Evolutionary conservation across 2,797 vertebrate genomes (phyloP).

Genomic region (Mormyrus hasselquistii): DNA sequence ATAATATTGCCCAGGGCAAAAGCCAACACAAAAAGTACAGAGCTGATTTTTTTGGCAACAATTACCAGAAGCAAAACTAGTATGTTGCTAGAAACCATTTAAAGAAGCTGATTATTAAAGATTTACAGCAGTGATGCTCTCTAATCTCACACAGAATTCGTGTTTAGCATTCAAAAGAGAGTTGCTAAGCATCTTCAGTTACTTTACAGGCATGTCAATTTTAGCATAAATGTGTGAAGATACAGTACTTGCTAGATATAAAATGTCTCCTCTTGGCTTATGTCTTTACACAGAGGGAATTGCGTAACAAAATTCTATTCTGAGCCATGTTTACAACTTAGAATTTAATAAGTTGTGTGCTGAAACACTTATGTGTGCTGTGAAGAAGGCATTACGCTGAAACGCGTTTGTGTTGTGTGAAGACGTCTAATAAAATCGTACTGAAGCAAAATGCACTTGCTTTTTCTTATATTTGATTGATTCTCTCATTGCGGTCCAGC

Average conservation of each 20-base stretch:
- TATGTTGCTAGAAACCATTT: not conserved
- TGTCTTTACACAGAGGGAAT: not conserved
- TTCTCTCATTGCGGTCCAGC: not conserved
- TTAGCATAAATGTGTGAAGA: not conserved
- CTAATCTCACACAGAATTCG: not conserved
- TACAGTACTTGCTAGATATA: not conserved
- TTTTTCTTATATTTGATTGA: not conserved
- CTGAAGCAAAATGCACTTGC: not conserved
- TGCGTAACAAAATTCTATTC: not conserved
- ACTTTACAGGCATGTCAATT: not conserved
- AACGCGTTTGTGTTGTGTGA: not conserved
- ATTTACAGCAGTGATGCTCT: not conserved
- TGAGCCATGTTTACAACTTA: not conserved
- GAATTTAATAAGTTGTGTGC: not conserved
- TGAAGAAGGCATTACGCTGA: not conserved
- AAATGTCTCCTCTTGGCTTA: not conserved
- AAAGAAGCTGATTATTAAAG: not conserved
- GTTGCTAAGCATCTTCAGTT: not conserved
- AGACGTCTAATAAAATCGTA: not conserved
- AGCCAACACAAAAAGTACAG: constrained; percentile 13
- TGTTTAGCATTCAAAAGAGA: not conserved
- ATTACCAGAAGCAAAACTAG: not conserved
- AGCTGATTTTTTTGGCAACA: not conserved
- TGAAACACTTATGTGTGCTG: not conserved
- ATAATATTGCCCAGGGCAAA: constrained; percentile 11